These are phyloP conservation scores for Coreius guichenoti DNA, from an alignment of 2,797 vertebrate genomes.

Conservation along the genomic window DNA sequence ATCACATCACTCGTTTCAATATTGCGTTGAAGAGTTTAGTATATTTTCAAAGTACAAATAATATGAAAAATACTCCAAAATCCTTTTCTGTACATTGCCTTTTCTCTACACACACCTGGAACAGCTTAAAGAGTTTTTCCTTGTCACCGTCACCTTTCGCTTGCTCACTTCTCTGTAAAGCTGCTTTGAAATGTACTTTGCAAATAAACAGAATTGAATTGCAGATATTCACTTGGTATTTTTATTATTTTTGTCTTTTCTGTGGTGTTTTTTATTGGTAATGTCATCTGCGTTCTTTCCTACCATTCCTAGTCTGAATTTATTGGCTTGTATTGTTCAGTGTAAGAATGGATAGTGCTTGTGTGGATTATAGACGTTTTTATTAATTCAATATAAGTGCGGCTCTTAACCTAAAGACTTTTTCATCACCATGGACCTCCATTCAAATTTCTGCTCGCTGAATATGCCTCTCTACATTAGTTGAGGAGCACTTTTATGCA, in stretches of 20 bases:
- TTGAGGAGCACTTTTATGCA: neutral
- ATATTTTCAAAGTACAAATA: neutral
- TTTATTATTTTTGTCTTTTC: neutral
- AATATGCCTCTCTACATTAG: slow-evolving; percentile 2
- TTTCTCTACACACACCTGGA: neutral
- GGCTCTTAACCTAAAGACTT: slow-evolving; percentile 17
- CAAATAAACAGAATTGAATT: neutral
- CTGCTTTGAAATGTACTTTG: neutral
- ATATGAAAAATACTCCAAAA: neutral
- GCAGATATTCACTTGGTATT: neutral
- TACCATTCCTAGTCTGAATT: neutral
- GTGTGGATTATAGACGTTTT: neutral
- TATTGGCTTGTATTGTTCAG: neutral
- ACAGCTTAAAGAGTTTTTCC: neutral
- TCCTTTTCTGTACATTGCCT: neutral
- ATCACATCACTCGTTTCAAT: slow-evolving; percentile 20
- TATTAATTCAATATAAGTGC: slow-evolving; percentile 14
- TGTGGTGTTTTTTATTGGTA: neutral
- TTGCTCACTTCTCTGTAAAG: slow-evolving; percentile 11
- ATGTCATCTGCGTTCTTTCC: neutral
- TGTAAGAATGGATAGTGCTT: slow-evolving; percentile 3
- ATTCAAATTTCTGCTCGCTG: neutral
- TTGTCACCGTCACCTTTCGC: neutral
- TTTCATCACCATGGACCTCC: slow-evolving; percentile 16
- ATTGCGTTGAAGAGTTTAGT: neutral